phyloP scores from a whole-genome alignment of 2,797 vertebrate genomes.

The Triplophysa bombifrons region DNA sequence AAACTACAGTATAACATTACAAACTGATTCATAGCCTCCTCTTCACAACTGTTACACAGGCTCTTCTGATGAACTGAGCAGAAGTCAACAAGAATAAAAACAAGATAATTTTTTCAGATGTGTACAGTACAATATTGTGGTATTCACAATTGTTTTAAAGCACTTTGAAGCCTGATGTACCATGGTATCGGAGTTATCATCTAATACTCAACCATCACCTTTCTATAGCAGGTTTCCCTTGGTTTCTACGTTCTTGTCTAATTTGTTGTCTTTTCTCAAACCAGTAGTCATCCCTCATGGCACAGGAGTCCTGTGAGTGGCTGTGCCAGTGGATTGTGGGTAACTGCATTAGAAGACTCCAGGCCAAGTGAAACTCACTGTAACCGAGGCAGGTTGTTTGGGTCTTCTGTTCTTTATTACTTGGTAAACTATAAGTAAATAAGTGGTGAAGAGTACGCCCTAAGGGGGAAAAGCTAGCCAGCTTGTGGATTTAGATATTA shows the following conservation, averaged over 20 bases:
- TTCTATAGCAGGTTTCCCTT: neutral
- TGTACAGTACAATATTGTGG: neutral
- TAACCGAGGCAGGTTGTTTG: slow-evolving; percentile 54
- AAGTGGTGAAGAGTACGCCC: slow-evolving; percentile 42
- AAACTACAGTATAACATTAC: slow-evolving; percentile 10
- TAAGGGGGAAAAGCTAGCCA: slow-evolving; percentile 23
- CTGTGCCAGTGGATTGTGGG: slow-evolving; percentile 61
- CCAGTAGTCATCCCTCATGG: slow-evolving; percentile 33
- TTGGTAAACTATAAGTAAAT: slow-evolving; percentile 48
- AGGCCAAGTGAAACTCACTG: slow-evolving; percentile 58
- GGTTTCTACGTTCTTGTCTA: neutral
- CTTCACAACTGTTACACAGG: neutral
- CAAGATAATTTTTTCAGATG: too few species aligned
- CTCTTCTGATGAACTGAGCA: neutral
- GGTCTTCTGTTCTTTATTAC: slow-evolving; percentile 33
- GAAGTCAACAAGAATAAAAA: too few species aligned
- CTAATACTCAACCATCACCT: neutral
- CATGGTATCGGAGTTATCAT: too few species aligned
- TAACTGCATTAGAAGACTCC: slow-evolving; percentile 58
- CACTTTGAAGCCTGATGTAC: neutral
- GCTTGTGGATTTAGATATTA: slow-evolving; percentile 43
- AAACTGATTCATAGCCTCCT: neutral
- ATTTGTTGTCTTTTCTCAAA: neutral
- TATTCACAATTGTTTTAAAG: too few species aligned
- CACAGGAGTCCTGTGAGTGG: slow-evolving; percentile 3